Conservation (phyloP, 35 echinoderm and acorn worm genomes). For the Eucidaris tribuloides region DNA sequence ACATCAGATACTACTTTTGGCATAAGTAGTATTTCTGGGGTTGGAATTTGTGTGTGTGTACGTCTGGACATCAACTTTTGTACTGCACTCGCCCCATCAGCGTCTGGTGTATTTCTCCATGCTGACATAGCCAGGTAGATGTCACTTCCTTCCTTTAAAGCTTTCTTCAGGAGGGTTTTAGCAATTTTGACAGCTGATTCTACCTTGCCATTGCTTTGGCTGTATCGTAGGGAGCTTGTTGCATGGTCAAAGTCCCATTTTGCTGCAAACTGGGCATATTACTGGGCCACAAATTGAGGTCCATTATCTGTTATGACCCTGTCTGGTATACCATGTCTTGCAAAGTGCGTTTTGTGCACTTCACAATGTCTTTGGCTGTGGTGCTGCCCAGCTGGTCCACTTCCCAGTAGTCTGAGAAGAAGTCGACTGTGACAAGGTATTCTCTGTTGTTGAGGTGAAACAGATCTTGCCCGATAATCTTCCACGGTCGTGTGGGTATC, state of each 20-base stretch:
- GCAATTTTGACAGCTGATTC: slow-evolving; percentile 43
- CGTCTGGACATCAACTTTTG: slow-evolving; percentile 64
- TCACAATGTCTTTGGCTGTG: slow-evolving; percentile 5
- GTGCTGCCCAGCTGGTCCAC: slow-evolving; percentile 31
- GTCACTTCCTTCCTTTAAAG: no score
- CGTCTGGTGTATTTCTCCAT: slow-evolving; percentile 55
- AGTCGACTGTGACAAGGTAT: slow-evolving; percentile 56
- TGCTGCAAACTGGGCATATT: slow-evolving; percentile 59
- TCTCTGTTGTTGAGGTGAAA: slow-evolving; percentile 49
- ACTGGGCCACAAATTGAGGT: slow-evolving; percentile 37
- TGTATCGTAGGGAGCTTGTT: slow-evolving; percentile 57
- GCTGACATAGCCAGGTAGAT: slow-evolving; percentile 40
- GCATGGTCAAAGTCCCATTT: slow-evolving; percentile 57
- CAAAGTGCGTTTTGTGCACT: slow-evolving; percentile 38
- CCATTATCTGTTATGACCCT: slow-evolving; percentile 65
- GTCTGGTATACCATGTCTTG: slow-evolving; percentile 49
- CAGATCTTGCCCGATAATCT: slow-evolving; percentile 35
- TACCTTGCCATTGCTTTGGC: slow-evolving; percentile 51
- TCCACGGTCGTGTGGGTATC: slow-evolving; percentile 44
- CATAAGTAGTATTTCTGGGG: slow-evolving; percentile 32
- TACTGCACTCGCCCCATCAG: slow-evolving; percentile 36
- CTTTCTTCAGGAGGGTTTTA: no score
- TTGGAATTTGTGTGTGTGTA: slow-evolving; percentile 38
- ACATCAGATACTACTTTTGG: slow-evolving; percentile 49
- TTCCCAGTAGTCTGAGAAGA: slow-evolving; percentile 63